These are phyloP conservation scores for Cygnus olor DNA, from an alignment of 2,797 vertebrate species.

Conservation along the genomic window DNA sequence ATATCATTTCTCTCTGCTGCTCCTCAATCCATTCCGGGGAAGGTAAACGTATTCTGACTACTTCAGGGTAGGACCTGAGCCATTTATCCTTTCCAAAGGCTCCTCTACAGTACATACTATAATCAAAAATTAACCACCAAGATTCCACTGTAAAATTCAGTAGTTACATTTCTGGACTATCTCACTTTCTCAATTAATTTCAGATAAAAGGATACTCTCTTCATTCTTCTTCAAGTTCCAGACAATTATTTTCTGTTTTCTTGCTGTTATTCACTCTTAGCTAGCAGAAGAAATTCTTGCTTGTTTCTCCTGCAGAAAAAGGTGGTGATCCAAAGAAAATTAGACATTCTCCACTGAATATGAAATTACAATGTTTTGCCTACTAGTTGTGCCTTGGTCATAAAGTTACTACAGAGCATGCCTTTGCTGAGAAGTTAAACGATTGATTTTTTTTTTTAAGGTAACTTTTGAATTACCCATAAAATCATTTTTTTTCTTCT, in stretches of 20 bases:
- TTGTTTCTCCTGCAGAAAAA: neutral
- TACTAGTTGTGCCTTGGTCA: neutral
- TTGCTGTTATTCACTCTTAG: neutral
- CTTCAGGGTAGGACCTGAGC: neutral
- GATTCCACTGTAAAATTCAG: neutral
- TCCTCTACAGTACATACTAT: neutral
- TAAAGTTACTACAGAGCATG: neutral
- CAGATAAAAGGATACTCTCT: neutral
- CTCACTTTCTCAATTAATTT: neutral
- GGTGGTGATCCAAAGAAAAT: neutral
- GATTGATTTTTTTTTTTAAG: neutral
- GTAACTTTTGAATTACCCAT: neutral
- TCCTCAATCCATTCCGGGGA: neutral
- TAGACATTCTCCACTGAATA: neutral
- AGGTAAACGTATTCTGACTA: neutral
- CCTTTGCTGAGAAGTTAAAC: neutral
- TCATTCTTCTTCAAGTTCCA: neutral
- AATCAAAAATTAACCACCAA: neutral
- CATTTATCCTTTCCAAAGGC: neutral
- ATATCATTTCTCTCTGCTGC: neutral
- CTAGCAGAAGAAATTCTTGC: neutral
- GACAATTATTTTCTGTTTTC: neutral
- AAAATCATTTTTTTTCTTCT: neutral
- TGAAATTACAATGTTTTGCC: neutral
- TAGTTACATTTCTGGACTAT: neutral